Base-by-base conservation (phyloP, 1,140 invertebrate genomes). In the Trigoniulus corallinus region DNA sequence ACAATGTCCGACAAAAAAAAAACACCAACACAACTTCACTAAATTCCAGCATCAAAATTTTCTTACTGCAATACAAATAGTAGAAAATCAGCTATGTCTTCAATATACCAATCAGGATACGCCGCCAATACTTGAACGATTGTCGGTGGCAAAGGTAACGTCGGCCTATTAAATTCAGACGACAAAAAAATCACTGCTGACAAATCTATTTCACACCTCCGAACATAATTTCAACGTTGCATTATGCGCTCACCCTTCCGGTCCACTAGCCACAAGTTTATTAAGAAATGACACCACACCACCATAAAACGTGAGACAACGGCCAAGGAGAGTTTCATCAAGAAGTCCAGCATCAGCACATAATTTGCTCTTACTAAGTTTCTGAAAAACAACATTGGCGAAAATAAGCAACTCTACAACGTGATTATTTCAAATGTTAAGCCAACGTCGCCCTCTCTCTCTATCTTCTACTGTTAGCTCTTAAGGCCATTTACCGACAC, bases 91-190 rank as follows among this genome's bases (percentile, higher is more conserved):
- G 91, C 88, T 52, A 96, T 83, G 66, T 97, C 92, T 65, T 96
- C 92, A 43, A 95, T 79, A 64, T 93, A 95, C 83, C 88, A 95
- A 68, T 97, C 92, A 18, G 93, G 93, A 57, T 92, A 71, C 56
- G 86, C 84, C 45, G 82, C 78, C 72, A 95, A 96, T 55, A 79
- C 70, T 61, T 76, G 73, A 23, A 84, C 75, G 46, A 79, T 68
- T 51, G 74, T 76, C 53, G 60, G 59, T 10, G 72, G 69, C 1
- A 80, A 66, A 46, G 77, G 76, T 52, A 79, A 49, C 37, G 47
- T 50, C 40, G 23, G 42, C 42, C 42, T 44, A 34, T n/a, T n/a
- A n/a, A n/a, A n/a, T n/a, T n/a, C n/a, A n/a, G n/a, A n/a, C n/a
- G n/a, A 34, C 29, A 34, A 34, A 34, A 15, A 7, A 34, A 34